Base-by-base conservation (phyloP, 2,888 invertebrate genomes). In the Dicycla oo region DNA sequence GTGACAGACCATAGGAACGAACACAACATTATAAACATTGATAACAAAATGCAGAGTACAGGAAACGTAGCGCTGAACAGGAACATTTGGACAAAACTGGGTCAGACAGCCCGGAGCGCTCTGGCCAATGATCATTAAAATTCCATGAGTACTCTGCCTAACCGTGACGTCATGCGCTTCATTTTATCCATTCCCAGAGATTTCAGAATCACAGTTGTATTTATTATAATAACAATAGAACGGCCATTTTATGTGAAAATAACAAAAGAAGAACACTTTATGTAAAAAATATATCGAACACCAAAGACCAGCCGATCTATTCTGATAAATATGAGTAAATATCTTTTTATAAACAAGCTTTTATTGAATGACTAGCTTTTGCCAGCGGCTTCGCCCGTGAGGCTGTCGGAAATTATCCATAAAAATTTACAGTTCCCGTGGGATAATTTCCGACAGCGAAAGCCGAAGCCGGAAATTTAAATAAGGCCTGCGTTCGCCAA, bases 51-150 rank as follows among this genome's bases (percentile, higher is more conserved):
- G 49, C 61, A 73, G 43, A 65, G 54, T 40, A 71, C 67, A 56
- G 63, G 60, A 78, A 69, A 47, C 34, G 53, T 69, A 51, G 8
- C 57, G 40, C 47, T 51, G 15, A 45, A 51, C 65, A 45, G 54
- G 34, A 65, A 56, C 56, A 73, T 77, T 77, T 26, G 74, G 57
- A 61, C 73, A 63, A 85, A 85, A 81, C 58, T 84, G 65, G 86
- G 84, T 84, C 85, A 83, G 54, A 49, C 53, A 69, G 67, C 69
- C 64, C 13, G 49, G 68, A 57, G 77, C 69, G 72, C 74, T 74
- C 75, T 71, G 78, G 68, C 69, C 71, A 58, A 72, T 70, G 80
- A 69, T 73, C 84, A 84, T 84, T 85, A 84, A 84, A 85, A 85
- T 83, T 83, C 74, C 62, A 81, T 75, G 78, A 83, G 74, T 40